Evolutionary conservation across 2,113 vertebrate species (phyloP).

Genomic region (Zootoca vivipara): DNA sequence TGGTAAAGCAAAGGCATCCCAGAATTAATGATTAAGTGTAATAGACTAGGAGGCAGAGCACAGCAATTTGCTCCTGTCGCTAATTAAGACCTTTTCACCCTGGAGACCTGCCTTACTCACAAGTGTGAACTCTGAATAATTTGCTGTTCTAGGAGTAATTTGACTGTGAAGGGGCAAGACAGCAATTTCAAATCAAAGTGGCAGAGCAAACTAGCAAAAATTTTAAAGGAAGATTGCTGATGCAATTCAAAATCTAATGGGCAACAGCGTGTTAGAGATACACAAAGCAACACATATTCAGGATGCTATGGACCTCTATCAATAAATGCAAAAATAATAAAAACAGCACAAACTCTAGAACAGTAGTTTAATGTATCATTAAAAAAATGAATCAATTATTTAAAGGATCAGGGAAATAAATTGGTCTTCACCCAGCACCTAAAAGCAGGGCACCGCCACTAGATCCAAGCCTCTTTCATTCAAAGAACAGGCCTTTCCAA

Average conservation of each 20-base stretch:
- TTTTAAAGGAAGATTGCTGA: constrained; percentile 31
- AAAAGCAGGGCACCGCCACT: background rate
- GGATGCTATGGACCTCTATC: background rate
- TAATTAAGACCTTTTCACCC: constrained; percentile 38
- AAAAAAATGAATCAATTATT: background rate
- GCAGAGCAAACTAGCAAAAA: constrained; percentile 32
- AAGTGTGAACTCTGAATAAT: constrained; percentile 41
- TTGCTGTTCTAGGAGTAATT: constrained; percentile 18
- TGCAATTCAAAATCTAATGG: background rate
- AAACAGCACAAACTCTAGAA: background rate
- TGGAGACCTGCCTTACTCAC: constrained; percentile 32
- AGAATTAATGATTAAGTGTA: constrained; percentile 37
- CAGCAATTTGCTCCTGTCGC: constrained; percentile 44
- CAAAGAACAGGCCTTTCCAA: background rate
- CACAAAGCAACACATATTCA: constrained; percentile 11
- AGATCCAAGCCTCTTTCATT: background rate
- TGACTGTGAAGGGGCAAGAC: constrained; percentile 33
- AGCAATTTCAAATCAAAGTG: constrained; percentile 43
- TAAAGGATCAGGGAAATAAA: background rate
- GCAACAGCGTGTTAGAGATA: background rate
- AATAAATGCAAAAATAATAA: background rate
- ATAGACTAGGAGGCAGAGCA: constrained; percentile 38
- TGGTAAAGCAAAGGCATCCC: background rate
- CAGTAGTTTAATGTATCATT: background rate
- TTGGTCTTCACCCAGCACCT: no score